Conservation (phyloP, 2,797 vertebrate species). For the Spondyliosoma cantharus region DNA sequence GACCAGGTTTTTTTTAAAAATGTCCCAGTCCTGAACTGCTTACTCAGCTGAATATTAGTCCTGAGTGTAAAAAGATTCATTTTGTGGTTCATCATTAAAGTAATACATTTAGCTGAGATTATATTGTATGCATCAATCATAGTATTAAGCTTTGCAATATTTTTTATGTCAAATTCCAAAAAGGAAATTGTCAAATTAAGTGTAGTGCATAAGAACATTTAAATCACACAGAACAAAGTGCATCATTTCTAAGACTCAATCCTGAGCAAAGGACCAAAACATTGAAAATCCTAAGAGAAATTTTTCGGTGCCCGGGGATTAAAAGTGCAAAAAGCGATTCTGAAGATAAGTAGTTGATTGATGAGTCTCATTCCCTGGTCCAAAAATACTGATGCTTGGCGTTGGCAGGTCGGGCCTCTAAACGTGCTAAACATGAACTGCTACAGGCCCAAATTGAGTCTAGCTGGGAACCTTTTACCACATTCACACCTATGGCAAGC, state of each 20-base stretch:
- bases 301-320: no score
- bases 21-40: slow-evolving; percentile 22
- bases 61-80: slow-evolving; percentile 12
- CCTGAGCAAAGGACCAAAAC: neutral
- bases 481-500: neutral
- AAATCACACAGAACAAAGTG: neutral
- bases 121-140: slow-evolving; percentile 2
- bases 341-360: no score
- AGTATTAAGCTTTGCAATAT: neutral
- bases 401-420: no score
- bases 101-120: neutral
- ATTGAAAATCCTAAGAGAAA: neutral
- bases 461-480: neutral
- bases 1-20: slow-evolving; percentile 46
- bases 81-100: slow-evolving; percentile 8
- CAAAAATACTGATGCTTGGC: no score
- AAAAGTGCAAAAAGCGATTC: no score
- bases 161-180: neutral
- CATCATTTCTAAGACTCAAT: neutral
- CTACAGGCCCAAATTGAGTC: neutral
- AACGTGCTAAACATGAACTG: neutral
- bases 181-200: neutral
- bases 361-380: no score
- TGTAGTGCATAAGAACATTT: neutral
- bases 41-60: slow-evolving; percentile 29